phyloP scores from a whole-genome alignment of 2,113 vertebrate genomes.

The Psephotus haematonotus region DNA sequence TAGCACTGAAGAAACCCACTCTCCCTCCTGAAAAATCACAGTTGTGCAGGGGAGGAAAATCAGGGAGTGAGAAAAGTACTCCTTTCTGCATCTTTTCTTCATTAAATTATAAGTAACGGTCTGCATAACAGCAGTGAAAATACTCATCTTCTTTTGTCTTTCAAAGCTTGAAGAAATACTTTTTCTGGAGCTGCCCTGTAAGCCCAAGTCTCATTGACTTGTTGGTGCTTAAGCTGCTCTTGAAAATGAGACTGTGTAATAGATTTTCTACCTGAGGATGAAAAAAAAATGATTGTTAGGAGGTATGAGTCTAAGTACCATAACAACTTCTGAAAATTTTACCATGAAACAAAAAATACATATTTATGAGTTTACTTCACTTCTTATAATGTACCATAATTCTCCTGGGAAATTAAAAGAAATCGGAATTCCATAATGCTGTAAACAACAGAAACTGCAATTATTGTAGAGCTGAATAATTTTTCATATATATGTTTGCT shows the following conservation, averaged over 20 bases:
- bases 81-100: neutral
- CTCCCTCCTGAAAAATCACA: neutral
- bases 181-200: neutral
- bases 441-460: neutral
- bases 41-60: neutral
- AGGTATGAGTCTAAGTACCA: neutral
- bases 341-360: neutral
- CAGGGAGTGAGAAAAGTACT: neutral
- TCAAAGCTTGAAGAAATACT: neutral
- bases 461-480: conserved; percentile 3
- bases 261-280: neutral
- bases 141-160: neutral
- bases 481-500: neutral
- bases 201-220: neutral
- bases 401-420: neutral
- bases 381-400: neutral
- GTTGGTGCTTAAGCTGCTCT: neutral
- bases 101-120: neutral
- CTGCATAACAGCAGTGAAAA: neutral
- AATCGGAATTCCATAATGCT: neutral
- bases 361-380: neutral
- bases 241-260: neutral
- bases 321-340: neutral
- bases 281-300: neutral
- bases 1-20: neutral